phyloP scores from a whole-genome alignment of 1,140 invertebrate genomes.

The Carcinoscorpius rotundicauda region DNA sequence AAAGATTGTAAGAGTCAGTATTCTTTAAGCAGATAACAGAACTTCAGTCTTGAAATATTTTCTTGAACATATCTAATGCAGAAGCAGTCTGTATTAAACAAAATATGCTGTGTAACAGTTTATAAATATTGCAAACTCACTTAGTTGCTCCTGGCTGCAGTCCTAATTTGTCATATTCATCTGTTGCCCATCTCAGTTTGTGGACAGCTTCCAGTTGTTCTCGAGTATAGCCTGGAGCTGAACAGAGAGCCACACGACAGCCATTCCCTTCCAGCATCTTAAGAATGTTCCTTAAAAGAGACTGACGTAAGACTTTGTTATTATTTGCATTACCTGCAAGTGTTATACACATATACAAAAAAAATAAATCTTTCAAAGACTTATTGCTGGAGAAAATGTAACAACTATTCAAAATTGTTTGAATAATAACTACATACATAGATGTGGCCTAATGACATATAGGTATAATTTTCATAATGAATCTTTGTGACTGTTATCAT shows the following conservation, averaged over 20 bases:
- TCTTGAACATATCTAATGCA: too few species aligned
- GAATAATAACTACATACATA: too few species aligned
- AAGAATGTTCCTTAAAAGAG: background rate
- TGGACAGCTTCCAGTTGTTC: slow-evolving; percentile 8
- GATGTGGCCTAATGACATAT: too few species aligned
- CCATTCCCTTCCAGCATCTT: background rate
- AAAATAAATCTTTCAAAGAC: background rate
- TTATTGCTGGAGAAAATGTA: background rate
- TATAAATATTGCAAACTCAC: background rate
- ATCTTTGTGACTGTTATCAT: too few species aligned
- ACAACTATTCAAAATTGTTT: background rate
- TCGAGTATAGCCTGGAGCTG: background rate
- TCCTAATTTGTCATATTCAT: slow-evolving; percentile 3
- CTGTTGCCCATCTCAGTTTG: background rate
- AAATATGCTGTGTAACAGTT: background rate
- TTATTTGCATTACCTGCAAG: too few species aligned
- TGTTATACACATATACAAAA: too few species aligned
- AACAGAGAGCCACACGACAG: background rate
- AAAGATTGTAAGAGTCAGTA: too few species aligned
- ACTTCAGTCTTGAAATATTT: too few species aligned
- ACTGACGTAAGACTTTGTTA: background rate
- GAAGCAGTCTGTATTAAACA: background rate
- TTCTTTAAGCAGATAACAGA: too few species aligned
- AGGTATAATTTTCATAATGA: too few species aligned
- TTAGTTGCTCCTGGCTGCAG: background rate